Conservation (phyloP, 2,888 invertebrate genomes). For the Scaptomyza reducta region DNA sequence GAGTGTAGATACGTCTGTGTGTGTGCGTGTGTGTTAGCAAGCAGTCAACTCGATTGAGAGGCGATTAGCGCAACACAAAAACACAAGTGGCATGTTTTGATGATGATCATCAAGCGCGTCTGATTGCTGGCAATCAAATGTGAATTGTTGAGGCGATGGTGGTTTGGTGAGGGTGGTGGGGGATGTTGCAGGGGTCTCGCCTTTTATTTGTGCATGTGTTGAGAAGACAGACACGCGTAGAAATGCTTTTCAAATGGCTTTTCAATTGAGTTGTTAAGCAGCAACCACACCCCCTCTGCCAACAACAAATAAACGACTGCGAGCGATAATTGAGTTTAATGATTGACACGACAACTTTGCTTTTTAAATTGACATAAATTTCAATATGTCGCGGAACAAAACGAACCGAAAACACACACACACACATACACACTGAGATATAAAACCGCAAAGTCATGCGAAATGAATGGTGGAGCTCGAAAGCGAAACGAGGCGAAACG, state of each 20-base stretch:
- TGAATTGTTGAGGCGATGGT: conserved; percentile 30
- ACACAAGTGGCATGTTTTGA: conserved; percentile 78
- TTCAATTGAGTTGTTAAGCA: conserved; percentile 75
- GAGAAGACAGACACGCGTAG: conserved; percentile 67
- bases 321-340: conserved; percentile 78
- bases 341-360: conserved; percentile 80
- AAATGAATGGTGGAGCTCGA: conserved; percentile 24
- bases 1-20: conserved; percentile 8
- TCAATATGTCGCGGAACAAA: conserved; percentile 77
- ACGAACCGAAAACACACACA: conserved; percentile 8
- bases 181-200: neutral
- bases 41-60: conserved; percentile 68
- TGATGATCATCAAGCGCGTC: conserved; percentile 71
- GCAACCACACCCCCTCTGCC: conserved; percentile 12
- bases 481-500: conserved; percentile 24
- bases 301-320: conserved; percentile 13
- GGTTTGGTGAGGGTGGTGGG: neutral
- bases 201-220: neutral
- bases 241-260: conserved; percentile 69
- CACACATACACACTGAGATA: conserved; percentile 25
- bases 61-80: conserved; percentile 72
- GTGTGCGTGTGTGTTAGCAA: conserved; percentile 27
- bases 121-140: conserved; percentile 78
- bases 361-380: conserved; percentile 82
- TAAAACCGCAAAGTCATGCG: conserved; percentile 37